Evolutionary conservation across 2,888 invertebrate genomes (phyloP).

Genomic region (Drosophila mimetica): DNA sequence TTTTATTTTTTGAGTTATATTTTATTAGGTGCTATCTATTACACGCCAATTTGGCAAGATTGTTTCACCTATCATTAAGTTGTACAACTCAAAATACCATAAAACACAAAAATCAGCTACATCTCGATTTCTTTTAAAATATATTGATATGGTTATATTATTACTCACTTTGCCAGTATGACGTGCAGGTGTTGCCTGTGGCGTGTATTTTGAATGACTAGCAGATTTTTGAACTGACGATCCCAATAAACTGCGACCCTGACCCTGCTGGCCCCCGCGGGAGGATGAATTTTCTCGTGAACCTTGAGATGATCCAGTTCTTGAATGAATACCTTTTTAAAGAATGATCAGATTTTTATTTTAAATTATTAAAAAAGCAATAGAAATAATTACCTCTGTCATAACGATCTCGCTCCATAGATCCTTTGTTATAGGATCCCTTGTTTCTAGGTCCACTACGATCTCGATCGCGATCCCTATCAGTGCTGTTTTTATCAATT

Average conservation of each 20-base stretch:
- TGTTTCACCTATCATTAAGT: too few relatives aligned
- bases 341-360: neutral
- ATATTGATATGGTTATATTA: neutral
- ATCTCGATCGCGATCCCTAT: conserved; percentile 70
- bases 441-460: conserved; percentile 82
- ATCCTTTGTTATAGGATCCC: conserved; percentile 82
- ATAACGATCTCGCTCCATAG: conserved; percentile 83
- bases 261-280: conserved; percentile 70
- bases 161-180: conserved; percentile 71
- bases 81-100: too few relatives aligned
- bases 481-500: conserved; percentile 70
- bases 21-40: too few relatives aligned
- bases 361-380: neutral
- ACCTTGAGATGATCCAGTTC: conserved; percentile 87
- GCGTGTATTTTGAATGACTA: conserved; percentile 83
- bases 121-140: too few relatives aligned
- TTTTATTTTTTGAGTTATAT: neutral
- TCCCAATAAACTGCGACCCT: conserved; percentile 72
- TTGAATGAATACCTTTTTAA: conserved; percentile 84
- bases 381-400: conserved; percentile 60
- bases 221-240: conserved; percentile 82
- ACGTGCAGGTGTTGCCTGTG: conserved; percentile 75
- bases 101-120: too few relatives aligned
- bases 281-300: conserved; percentile 84
- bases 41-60: too few relatives aligned